phyloP scores from a whole-genome alignment of 2,888 invertebrate species.

The Subacronicta megacephala region DNA sequence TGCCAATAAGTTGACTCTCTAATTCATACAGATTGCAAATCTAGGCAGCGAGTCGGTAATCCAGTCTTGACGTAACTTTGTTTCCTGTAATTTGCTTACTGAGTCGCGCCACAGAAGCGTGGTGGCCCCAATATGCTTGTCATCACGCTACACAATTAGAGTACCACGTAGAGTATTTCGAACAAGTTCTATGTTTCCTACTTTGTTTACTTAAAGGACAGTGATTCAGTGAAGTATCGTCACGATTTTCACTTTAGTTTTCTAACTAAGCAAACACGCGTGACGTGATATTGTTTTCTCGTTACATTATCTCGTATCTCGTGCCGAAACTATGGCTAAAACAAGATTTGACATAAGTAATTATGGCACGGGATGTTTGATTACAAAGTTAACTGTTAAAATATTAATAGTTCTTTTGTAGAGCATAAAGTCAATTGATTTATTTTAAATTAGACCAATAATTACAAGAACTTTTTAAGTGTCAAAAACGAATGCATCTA shows the following conservation, averaged over 20 bases:
- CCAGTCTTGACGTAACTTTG: conserved; percentile 5
- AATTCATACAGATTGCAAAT: conserved; percentile 1
- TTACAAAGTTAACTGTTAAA: too few species aligned
- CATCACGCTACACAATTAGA: conserved; percentile 20
- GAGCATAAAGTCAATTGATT: too few species aligned
- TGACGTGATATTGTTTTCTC: too few species aligned
- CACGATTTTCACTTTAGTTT: not conserved
- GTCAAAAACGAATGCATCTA: too few species aligned
- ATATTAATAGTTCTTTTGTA: too few species aligned
- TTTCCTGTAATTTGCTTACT: conserved; percentile 24
- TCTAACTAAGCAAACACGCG: too few species aligned
- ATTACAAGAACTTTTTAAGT: too few species aligned
- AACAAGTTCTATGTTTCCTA: conserved; percentile 4
- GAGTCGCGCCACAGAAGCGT: conserved; percentile 2
- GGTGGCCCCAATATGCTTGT: conserved; percentile 29
- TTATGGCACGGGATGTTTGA: too few species aligned
- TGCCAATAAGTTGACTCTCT: not conserved
- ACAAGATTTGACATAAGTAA: too few species aligned
- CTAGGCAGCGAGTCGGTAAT: not conserved
- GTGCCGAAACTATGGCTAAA: too few species aligned
- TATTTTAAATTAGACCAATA: too few species aligned
- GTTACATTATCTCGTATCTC: too few species aligned
- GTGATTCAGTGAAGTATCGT: not conserved
- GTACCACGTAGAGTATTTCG: conserved; percentile 16
- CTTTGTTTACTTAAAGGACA: not conserved